Evolutionary conservation across 2,888 invertebrate species (phyloP).

Genomic region (Scaptomyza flava): DNA sequence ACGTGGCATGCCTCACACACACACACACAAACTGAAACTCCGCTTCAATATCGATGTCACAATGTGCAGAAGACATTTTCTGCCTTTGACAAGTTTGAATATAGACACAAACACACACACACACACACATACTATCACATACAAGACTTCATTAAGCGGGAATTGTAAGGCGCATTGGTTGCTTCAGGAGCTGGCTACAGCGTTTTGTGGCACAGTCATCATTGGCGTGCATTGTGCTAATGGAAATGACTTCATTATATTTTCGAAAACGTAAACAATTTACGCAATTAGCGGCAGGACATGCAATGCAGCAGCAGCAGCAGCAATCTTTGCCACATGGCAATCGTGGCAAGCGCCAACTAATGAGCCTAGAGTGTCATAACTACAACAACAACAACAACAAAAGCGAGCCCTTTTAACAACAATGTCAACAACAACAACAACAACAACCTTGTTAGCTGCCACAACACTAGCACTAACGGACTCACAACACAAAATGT

Average conservation of each 20-base stretch:
- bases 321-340: slow-evolving; percentile 13
- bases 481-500: slow-evolving; percentile 51
- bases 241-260: slow-evolving; percentile 78
- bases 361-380: slow-evolving; percentile 78
- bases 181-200: slow-evolving; percentile 15
- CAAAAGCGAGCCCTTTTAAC: slow-evolving; percentile 39
- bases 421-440: slow-evolving; percentile 61
- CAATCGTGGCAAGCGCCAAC: slow-evolving; percentile 72
- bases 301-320: slow-evolving; percentile 46
- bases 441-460: slow-evolving; percentile 47
- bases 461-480: slow-evolving; percentile 54
- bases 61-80: slow-evolving; percentile 48
- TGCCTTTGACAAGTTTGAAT: slow-evolving; percentile 61
- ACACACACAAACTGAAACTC: slow-evolving; percentile 8
- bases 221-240: slow-evolving; percentile 70
- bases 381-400: slow-evolving; percentile 54
- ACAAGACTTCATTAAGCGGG: slow-evolving; percentile 64
- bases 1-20: slow-evolving; percentile 67
- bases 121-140: slow-evolving; percentile 11
- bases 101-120: slow-evolving; percentile 18
- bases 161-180: slow-evolving; percentile 55
- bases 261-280: slow-evolving; percentile 76
- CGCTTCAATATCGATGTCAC: slow-evolving; percentile 69
- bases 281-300: slow-evolving; percentile 71
- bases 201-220: slow-evolving; percentile 62